A percentile compares a stretch with the other conserved stretches of the same genome.
These are phyloP conservation scores for Sphinx pinastri DNA, from an alignment of 2,888 invertebrate species.

Conservation along the genomic window DNA sequence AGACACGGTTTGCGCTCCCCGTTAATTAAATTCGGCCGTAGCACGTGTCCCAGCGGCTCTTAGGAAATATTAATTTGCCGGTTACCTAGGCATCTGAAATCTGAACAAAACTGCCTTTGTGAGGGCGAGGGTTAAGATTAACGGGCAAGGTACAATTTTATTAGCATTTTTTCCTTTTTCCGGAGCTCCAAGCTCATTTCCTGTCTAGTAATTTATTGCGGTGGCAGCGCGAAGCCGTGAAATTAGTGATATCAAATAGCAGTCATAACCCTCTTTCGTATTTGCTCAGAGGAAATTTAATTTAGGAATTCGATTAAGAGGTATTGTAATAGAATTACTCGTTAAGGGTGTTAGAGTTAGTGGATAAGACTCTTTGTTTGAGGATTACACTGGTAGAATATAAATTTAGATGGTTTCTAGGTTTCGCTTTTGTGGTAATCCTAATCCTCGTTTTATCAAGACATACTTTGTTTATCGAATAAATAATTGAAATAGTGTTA, in stretches of 20 bases:
- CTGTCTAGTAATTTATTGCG: slow-evolving; percentile 74
- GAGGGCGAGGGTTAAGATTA: slow-evolving; percentile 71
- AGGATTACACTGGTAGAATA: not conserved
- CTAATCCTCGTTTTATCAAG: not conserved
- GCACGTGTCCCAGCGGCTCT: slow-evolving; percentile 45
- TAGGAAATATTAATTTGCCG: slow-evolving; percentile 58
- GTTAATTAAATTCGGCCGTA: slow-evolving; percentile 55
- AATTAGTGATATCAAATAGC: slow-evolving; percentile 76
- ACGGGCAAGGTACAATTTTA: slow-evolving; percentile 77
- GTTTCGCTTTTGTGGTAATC: not conserved
- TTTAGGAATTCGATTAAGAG: slow-evolving; percentile 57
- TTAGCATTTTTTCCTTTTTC: slow-evolving; percentile 80
- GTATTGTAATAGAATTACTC: slow-evolving; percentile 20
- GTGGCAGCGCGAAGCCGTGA: slow-evolving; percentile 62
- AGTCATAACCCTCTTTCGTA: slow-evolving; percentile 59
- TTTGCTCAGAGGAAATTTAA: slow-evolving; percentile 59
- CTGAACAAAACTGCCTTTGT: slow-evolving; percentile 64
- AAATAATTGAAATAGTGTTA: no score
- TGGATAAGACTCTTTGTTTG: not conserved
- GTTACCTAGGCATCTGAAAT: slow-evolving; percentile 52
- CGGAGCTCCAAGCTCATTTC: slow-evolving; percentile 76
- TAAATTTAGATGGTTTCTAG: not conserved
- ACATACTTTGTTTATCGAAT: no score
- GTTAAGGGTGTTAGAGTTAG: not conserved
- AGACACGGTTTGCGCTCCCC: slow-evolving; percentile 41